Evolutionary conservation across 2,797 vertebrate species (phyloP), one percentile per base, ranked within the genome.

Genomic region (Acanthurus lineatus): DNA sequence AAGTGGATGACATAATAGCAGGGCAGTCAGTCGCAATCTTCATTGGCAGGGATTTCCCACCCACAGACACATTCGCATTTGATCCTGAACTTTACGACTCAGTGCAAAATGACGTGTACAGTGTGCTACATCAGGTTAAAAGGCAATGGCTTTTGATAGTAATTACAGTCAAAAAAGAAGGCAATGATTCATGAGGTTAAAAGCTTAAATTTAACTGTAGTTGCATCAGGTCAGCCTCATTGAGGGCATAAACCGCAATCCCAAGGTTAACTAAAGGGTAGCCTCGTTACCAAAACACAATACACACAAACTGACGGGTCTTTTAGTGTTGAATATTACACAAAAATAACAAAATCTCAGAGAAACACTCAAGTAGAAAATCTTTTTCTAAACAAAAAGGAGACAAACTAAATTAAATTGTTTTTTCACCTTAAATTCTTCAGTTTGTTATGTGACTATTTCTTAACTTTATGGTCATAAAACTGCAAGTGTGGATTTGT

Each of bases 1-100:
- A 92, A 69, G 58, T 57, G 81, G 86, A 85, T 82, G 88, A 88
- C 64, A 92, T 92, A 89, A 89, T 87, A 89, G 90, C 82, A 88
- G 82, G 69, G 89, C 85, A 88, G 84, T 84, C 60, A 83, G 90
- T 75, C 20, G 74, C 47, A 82, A 73, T 73, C 76, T 81, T 90
- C 68, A 69, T 83, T 72, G 81, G 56, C 63, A 89, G 92, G 91
- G 91, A 82, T 89, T 93, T 90, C 89, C 88, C 91, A 80, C 75
- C 58, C 72, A 61, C 70, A 86, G 19, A 80, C 66, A 59, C 19
- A 9, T 73, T 40, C 47, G 60, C 51, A 75, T 72, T 77, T 86
- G 59, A 87, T 82, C 73, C 58, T 54, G 45, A 64, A 51, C 40
- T 71, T 54, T 70, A 72, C 49, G 45, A 68, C 73, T 71, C 12